Evolutionary conservation across 2,113 vertebrate genomes (phyloP).

Genomic region (Eurystomus gularis): DNA sequence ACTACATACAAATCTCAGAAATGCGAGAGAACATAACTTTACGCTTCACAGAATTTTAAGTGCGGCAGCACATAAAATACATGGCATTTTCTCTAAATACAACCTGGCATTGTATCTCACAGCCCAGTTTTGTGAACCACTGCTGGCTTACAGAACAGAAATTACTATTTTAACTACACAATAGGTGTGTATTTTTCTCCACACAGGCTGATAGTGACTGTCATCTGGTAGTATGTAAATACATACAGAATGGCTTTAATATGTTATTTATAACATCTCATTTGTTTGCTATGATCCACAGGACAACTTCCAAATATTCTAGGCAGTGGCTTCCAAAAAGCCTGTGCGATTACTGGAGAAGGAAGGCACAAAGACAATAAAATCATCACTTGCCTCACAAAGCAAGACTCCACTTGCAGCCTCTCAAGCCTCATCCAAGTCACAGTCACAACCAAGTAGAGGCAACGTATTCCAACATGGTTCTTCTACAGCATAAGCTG

Average conservation of each 20-base stretch:
- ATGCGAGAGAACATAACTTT: not conserved
- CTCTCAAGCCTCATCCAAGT: not conserved
- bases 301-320: not conserved
- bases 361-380: not conserved
- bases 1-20: not conserved
- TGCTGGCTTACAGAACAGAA: not conserved
- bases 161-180: not conserved
- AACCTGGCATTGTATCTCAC: not conserved
- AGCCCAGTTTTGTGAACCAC: not conserved
- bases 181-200: not conserved
- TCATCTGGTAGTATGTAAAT: not conserved
- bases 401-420: not conserved
- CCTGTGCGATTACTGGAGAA: not conserved
- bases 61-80: not conserved
- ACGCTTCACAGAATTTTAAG: not conserved
- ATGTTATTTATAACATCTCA: not conserved
- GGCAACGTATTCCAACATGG: not conserved
- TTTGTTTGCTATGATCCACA: not conserved
- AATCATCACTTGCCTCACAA: fast-evolving
- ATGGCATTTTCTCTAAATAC: not conserved
- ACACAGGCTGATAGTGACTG: not conserved
- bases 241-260: not conserved
- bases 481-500: not conserved
- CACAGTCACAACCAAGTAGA: not conserved
- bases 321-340: not conserved